A percentile compares a stretch with the other conserved stretches of the same genome.
Conservation (phyloP, 2,113 vertebrate species). For the Xyliphius kryptos region DNA sequence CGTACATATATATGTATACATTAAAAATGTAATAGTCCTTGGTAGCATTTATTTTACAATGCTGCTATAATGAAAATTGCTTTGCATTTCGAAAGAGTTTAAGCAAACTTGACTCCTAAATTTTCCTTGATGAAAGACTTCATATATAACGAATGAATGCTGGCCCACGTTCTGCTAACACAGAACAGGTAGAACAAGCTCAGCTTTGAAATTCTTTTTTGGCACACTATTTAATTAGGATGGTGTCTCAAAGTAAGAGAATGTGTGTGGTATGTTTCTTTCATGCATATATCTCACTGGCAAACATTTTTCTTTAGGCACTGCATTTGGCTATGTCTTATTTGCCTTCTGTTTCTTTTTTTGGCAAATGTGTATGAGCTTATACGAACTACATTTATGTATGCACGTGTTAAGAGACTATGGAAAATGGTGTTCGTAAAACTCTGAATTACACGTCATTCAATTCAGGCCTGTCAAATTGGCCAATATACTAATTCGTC, state of each 20-base stretch:
- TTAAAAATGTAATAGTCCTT: not conserved
- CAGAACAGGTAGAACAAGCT: not conserved
- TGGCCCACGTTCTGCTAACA: not conserved
- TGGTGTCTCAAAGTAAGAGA: not conserved
- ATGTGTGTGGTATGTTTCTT: not conserved
- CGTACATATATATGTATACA: not conserved
- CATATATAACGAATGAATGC: constrained; percentile 4
- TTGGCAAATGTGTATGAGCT: not conserved
- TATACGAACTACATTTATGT: not conserved
- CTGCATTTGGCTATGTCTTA: not conserved
- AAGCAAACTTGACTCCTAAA: not conserved
- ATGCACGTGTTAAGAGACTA: constrained; percentile 12
- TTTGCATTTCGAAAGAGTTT: not conserved
- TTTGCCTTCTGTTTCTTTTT: constrained; percentile 2
- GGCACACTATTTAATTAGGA: constrained; percentile 11
- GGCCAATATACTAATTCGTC: constrained; percentile 31
- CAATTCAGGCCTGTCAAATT: constrained; percentile 36
- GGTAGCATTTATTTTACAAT: not conserved
- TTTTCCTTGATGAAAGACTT: not conserved
- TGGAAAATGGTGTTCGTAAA: constrained; percentile 8
- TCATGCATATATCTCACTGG: constrained; percentile 5
- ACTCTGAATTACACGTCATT: constrained; percentile 17
- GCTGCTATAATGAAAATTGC: not conserved
- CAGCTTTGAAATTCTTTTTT: not conserved
- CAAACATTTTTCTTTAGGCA: not conserved